Base-by-base conservation (phyloP, 1,140 invertebrate genomes). In the Zophobas morio region DNA sequence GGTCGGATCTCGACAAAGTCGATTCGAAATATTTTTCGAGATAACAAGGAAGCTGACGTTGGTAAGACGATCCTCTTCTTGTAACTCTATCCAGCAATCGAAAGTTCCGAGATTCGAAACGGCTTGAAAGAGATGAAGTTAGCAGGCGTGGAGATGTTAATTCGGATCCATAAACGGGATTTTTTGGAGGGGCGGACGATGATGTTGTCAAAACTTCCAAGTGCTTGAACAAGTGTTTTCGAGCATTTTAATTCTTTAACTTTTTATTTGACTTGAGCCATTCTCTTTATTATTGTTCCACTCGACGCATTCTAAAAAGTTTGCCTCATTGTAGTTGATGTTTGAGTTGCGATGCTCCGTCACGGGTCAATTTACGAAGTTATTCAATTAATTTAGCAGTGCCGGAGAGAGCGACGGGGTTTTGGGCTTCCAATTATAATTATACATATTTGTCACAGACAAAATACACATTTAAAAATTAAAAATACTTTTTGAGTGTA, bases 271-370 rank as follows among this genome's bases (percentile, higher is more conserved):
- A 20, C 71, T 73, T 73, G 32, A 20, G 20, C 71, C 20, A n/a
- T 54, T 39, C 51, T 53, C 70, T 72, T 66, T 54, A 72, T 72
- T 72, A 72, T 72, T 72, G 35, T 72, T 72, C 70, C 70, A 72
- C 70, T 72, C 51, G 47, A 72, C 33, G 47, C n/a, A 54, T 72
- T 40, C 8, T 51, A 51, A 66, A 66, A 66, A 54, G 47, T 72
- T 72, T 0, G 40, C 47, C 2, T 20, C 60, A 66, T 66, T 66
- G 60, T 66, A 46, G 20, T 32, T 6, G 37, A 46, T 37, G 60
- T 66, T 66, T 66, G 42, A 66, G 39, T 39, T 66, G 33, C 37
- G 42, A 66, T 37, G 42, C 8, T 8, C 42, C 60, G 33, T 66
- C 60, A 20, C 37, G 60, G 39, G n/a, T n/a, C 60, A 35, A 39